These are phyloP conservation scores for Nothocercus julius DNA, from an alignment of 2,113 vertebrate genomes.

Conservation along the genomic window DNA sequence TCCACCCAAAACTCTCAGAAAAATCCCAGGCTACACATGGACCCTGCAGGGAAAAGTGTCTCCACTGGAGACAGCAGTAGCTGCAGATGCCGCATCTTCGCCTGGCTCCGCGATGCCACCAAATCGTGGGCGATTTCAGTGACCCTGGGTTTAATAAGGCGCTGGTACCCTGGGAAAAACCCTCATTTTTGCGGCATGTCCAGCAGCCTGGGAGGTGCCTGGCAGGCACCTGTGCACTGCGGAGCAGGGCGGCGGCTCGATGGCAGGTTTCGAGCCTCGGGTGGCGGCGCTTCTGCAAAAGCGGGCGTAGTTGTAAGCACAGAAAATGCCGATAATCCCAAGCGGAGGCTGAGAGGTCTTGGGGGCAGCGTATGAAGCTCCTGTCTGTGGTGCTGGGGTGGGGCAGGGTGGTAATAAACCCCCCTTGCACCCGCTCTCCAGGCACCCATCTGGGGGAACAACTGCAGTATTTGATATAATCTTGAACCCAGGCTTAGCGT, in stretches of 20 bases:
- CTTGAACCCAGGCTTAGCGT: not conserved
- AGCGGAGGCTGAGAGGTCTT: not conserved
- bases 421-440: not conserved
- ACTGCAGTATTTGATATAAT: not conserved
- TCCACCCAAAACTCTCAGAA: not conserved
- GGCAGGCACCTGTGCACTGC: not conserved
- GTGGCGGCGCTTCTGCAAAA: not conserved
- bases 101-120: not conserved
- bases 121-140: too few relatives aligned
- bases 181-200: not conserved
- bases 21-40: not conserved
- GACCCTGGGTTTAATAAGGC: not conserved
- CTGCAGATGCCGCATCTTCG: not conserved
- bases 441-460: not conserved
- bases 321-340: not conserved
- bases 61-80: not conserved
- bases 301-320: not conserved
- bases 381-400: not conserved
- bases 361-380: not conserved
- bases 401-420: not conserved
- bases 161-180: not conserved
- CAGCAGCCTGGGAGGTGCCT: not conserved
- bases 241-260: not conserved
- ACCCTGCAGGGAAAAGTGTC: not conserved
- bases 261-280: not conserved